Evolutionary conservation across 2,797 vertebrate species (phyloP), one percentile per base, ranked within the genome.

Genomic region (Lindbergichthys nudifrons): DNA sequence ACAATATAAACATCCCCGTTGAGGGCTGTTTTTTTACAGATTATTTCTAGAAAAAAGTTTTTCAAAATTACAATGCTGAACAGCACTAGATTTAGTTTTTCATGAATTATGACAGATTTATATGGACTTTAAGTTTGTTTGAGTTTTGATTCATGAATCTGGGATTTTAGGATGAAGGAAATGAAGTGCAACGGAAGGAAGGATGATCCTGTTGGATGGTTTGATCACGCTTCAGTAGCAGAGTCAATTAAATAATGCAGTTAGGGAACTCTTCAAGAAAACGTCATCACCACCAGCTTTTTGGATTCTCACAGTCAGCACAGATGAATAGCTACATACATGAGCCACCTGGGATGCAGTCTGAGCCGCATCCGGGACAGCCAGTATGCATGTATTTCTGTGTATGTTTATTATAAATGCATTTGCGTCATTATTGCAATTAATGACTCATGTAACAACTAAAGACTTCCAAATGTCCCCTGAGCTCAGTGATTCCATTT

Each of bases 371-470:
- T 58, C 51, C 18, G 36, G 36, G 47, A 58, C 14, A 21, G 16
- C 42, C 39, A 23, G 19, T 21, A 23, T 50, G 26, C 13, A 67
- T 58, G 18, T 4, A 19, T 36, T 6, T 26, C n/a, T 61, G 54
- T 66, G 65, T 62, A 45, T 60, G 61, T 73, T 42, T 53, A 68
- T 62, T 43, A 48, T n/a, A 21, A 72, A 32, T 41, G 59, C 54
- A 62, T 57, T 50, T 74, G 62, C 73, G 70, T 80, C 77, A 75
- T 90, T 82, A 70, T 61, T 53, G 32, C 57, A 83, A 84, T 87
- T 81, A 90, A 80, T 58, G 30, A 52, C 48, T 84, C 54, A 53
- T 48, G 64, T 50, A 46, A 70, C 58, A 80, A 70, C 19, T 51
- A 59, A 71, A 73, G 71, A 56, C 77, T 71, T 54, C 14, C 58